Evolutionary conservation across 2,888 invertebrate genomes (phyloP), one percentile per base, ranked within the genome.

Genomic region (Meiosimyza decipiens): DNA sequence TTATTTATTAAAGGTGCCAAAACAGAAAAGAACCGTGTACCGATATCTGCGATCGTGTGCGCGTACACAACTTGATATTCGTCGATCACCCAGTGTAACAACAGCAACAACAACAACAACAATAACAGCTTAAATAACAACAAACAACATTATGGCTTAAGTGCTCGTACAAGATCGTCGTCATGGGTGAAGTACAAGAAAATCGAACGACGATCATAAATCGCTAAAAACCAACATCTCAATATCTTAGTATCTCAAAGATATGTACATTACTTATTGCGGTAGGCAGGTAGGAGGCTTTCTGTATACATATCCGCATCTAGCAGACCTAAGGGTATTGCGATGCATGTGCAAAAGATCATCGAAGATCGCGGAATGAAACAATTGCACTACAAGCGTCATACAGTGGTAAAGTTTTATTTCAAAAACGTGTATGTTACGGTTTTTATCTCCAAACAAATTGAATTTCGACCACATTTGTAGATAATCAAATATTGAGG

Each of bases 21-120:
- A 40, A 40, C 40, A 40, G 40, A 40, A 40, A 1, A 40, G 9
- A 40, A 40, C 40, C 40, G 9, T 40, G 40, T 40, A 40, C 40
- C 40, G 40, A 40, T 40, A 40, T 64, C 13, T 49, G 5, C 64
- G 50, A 50, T 49, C 64, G 64, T 64, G 40, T 40, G 9, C 15
- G 64, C 18, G 50, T 18, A 64, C 64, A 64, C 47, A 64, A 50
- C 18, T n/a, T 50, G 64, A 62, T 13, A 40, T 72, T 76, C 74
- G 74, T 72, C 69, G 75, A 74, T 79, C 80, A 75, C 72, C 74
- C 73, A 77, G 55, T 22, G 28, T 50, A 52, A 33, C 52, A 71
- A 71, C 40, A 50, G 13, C 59, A 33, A 22, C 67, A 70, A 55
- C 57, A 72, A 59, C 75, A 50, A 7, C 59, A 33, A 22, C 67